Percentiles rank a stretch among this genome's conserved stretches.
phyloP scores from a whole-genome alignment of 2,888 invertebrate genomes.

The Cosmia pyralina region DNA sequence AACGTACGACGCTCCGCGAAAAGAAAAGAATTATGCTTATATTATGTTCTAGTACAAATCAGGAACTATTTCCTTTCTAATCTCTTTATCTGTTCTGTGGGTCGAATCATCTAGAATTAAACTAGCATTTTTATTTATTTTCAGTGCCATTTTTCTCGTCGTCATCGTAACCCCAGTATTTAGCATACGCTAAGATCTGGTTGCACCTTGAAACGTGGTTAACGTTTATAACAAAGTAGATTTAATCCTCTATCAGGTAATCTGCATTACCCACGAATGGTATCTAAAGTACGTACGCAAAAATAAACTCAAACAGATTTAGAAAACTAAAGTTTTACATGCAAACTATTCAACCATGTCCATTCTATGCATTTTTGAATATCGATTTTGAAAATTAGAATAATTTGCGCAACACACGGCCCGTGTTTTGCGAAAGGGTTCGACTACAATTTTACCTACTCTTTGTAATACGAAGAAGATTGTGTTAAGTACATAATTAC shows the following conservation, averaged over 20 bases:
- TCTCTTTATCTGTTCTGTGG: too few species aligned
- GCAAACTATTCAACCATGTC: neutral
- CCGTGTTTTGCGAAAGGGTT: slow-evolving; percentile 4
- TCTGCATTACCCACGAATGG: too few species aligned
- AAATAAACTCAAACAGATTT: neutral
- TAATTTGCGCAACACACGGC: slow-evolving; percentile 51
- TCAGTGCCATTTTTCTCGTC: neutral
- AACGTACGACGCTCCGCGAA: too few species aligned
- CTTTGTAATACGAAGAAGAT: neutral
- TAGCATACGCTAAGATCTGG: too few species aligned
- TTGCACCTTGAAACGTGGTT: too few species aligned
- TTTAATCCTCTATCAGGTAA: too few species aligned
- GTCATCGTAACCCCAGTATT: too few species aligned
- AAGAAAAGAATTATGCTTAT: too few species aligned
- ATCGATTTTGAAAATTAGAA: slow-evolving; percentile 53
- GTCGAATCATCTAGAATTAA: neutral
- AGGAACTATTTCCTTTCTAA: too few species aligned
- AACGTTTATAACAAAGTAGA: too few species aligned
- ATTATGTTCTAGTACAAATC: too few species aligned
- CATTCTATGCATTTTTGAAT: slow-evolving; percentile 29
- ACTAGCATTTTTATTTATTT: neutral
- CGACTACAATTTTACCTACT: neutral
- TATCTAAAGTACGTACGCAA: too few species aligned
- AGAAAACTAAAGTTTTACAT: neutral
- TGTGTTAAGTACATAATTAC: neutral